A percentile compares a stretch with the other conserved stretches of the same genome.
phyloP scores from a whole-genome alignment of 1,140 invertebrate species.

The Oryctes rhinoceros region DNA sequence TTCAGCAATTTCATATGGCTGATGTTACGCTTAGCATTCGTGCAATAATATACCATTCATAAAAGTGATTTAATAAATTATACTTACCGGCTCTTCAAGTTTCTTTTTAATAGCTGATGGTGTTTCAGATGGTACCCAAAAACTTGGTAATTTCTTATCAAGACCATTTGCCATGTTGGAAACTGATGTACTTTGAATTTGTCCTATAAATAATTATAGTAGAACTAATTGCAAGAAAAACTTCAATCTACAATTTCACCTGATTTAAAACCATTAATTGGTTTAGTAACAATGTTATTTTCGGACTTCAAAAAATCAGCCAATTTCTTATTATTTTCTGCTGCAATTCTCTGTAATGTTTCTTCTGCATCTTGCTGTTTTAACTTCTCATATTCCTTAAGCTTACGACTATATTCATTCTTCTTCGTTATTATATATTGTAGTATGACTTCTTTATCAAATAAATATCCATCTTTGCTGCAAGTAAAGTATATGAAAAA shows the following conservation, averaged over 20 bases:
- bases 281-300: slow-evolving; percentile 72
- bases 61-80: neutral
- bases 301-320: slow-evolving; percentile 81
- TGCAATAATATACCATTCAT: no score
- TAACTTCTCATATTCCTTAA: slow-evolving; percentile 95
- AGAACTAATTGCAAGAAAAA: neutral
- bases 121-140: slow-evolving; percentile 97
- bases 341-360: slow-evolving; percentile 70
- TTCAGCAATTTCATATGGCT: no score
- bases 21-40: no score
- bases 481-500: slow-evolving; percentile 47
- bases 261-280: slow-evolving; percentile 62
- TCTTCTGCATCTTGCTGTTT: slow-evolving; percentile 76
- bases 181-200: slow-evolving; percentile 65
- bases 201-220: slow-evolving; percentile 35
- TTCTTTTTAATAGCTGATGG: slow-evolving; percentile 79
- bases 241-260: slow-evolving; percentile 50
- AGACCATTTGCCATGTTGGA: slow-evolving; percentile 78
- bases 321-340: slow-evolving; percentile 75
- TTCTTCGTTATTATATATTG: slow-evolving; percentile 97
- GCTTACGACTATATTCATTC: slow-evolving; percentile 85
- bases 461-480: slow-evolving; percentile 92
- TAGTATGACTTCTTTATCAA: slow-evolving; percentile 97
- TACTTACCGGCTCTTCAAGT: slow-evolving; percentile 81
- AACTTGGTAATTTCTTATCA: slow-evolving; percentile 87